Percentiles rank a stretch among this genome's conserved stretches.
Conservation (phyloP, 1,140 invertebrate genomes). For the Steinernema feltiae region DNA sequence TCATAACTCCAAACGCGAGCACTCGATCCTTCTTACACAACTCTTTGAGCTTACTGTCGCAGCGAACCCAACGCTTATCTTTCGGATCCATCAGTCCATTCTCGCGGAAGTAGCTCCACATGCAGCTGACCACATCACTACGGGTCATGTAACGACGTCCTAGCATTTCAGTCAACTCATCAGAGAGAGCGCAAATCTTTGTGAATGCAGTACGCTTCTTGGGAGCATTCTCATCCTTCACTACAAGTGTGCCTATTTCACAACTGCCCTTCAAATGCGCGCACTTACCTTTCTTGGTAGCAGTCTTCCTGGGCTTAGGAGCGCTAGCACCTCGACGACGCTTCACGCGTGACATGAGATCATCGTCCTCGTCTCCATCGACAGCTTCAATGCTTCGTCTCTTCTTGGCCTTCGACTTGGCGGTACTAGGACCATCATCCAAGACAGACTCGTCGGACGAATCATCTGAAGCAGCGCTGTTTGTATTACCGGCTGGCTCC, state of each 20-base stretch:
- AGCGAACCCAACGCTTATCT: background rate
- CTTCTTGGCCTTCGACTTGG: background rate
- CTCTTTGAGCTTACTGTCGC: background rate
- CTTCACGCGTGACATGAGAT: background rate
- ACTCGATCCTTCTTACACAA: background rate
- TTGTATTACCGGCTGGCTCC: background rate
- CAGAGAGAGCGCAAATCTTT: background rate
- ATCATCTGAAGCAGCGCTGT: background rate
- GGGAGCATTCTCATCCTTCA: background rate
- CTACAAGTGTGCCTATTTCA: background rate
- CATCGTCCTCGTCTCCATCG: background rate
- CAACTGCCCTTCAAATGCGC: background rate
- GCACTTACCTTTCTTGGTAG: background rate
- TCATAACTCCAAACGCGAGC: background rate
- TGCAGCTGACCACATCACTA: background rate
- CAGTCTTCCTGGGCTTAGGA: background rate
- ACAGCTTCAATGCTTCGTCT: background rate
- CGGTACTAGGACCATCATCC: background rate
- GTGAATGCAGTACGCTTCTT: conserved; percentile 8
- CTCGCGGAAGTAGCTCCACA: conserved; percentile 2
- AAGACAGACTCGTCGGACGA: background rate
- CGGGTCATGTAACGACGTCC: conserved; percentile 4
- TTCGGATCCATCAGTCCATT: background rate
- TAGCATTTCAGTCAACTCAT: background rate
- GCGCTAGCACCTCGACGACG: background rate